Conservation (phyloP, 2,113 vertebrate species). For the Ardeotis arabs region DNA sequence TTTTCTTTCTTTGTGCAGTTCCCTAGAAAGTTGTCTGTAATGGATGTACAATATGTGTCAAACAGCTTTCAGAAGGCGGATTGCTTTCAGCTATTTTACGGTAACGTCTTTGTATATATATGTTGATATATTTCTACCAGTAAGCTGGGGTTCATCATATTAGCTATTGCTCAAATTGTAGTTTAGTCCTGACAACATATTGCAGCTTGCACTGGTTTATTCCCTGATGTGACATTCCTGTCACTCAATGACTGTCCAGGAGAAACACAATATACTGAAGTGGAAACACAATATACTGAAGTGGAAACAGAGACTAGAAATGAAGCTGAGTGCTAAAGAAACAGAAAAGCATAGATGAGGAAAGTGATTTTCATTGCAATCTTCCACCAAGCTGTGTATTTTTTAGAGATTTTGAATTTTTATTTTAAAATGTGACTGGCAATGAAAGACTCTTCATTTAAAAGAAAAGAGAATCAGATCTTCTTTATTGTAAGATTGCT, state of each 20-base stretch:
- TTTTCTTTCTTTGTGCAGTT: not conserved
- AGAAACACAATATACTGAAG: not conserved
- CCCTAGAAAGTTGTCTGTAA: not conserved
- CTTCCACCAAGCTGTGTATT: not conserved
- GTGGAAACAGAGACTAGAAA: not conserved
- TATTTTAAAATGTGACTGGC: not conserved
- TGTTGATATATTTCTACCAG: not conserved
- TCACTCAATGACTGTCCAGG: not conserved
- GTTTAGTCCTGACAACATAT: not conserved
- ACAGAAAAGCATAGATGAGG: not conserved
- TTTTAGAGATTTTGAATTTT: not conserved
- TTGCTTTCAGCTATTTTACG: not conserved
- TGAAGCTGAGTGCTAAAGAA: not conserved
- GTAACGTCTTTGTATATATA: not conserved
- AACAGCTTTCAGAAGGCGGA: not conserved
- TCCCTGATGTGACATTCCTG: not conserved
- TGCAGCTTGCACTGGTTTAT: not conserved
- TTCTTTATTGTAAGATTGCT: not conserved
- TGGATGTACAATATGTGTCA: fast-evolving
- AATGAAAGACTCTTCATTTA: not conserved
- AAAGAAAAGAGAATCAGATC: not conserved
- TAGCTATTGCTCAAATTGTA: not conserved
- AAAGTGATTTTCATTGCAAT: not conserved
- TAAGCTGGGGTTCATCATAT: not conserved
- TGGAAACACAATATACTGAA: not conserved